These are phyloP conservation scores for Amphipyra tragopoginis DNA, from an alignment of 2,888 invertebrate species.

Conservation along the genomic window DNA sequence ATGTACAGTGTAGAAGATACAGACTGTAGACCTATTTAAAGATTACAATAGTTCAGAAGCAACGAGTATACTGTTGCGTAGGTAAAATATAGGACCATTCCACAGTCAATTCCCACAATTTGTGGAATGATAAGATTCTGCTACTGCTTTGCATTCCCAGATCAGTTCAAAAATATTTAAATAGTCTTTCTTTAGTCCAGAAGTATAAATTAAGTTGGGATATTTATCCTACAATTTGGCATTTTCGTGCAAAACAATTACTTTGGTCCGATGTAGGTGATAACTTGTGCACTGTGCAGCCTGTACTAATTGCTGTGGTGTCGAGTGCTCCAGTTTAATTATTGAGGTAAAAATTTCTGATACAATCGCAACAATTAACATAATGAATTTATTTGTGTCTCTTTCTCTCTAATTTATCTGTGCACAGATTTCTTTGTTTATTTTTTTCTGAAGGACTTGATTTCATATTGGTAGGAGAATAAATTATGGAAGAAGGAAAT, in stretches of 20 bases:
- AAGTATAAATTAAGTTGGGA: slow-evolving; percentile 60
- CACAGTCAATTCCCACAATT: not conserved
- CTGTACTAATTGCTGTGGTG: slow-evolving; percentile 51
- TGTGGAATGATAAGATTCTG: not conserved
- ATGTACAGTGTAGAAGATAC: too few species aligned
- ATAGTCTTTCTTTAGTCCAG: slow-evolving; percentile 8
- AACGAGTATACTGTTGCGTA: too few species aligned
- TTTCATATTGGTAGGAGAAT: not conserved
- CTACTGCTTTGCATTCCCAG: slow-evolving; percentile 1
- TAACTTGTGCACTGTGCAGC: slow-evolving; percentile 64
- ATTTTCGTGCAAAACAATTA: slow-evolving; percentile 79
- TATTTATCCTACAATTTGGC: slow-evolving; percentile 70
- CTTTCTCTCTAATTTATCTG: slow-evolving; percentile 39
- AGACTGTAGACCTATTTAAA: too few species aligned
- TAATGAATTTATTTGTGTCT: slow-evolving; percentile 55
- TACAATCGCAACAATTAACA: slow-evolving; percentile 60
- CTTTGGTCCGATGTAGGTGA: slow-evolving; percentile 69
- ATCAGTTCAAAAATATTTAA: slow-evolving; percentile 18
- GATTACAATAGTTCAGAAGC: too few species aligned
- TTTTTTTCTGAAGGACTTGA: not conserved
- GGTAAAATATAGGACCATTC: not conserved
- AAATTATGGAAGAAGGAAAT: not conserved
- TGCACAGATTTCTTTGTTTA: slow-evolving; percentile 11
- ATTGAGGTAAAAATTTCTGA: slow-evolving; percentile 56
- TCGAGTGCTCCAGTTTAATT: slow-evolving; percentile 68